A percentile compares a stretch with the other conserved stretches of the same genome.
These are phyloP conservation scores for Leptinotarsa undecemlineata DNA, from an alignment of 1,140 invertebrate species.

Conservation along the genomic window DNA sequence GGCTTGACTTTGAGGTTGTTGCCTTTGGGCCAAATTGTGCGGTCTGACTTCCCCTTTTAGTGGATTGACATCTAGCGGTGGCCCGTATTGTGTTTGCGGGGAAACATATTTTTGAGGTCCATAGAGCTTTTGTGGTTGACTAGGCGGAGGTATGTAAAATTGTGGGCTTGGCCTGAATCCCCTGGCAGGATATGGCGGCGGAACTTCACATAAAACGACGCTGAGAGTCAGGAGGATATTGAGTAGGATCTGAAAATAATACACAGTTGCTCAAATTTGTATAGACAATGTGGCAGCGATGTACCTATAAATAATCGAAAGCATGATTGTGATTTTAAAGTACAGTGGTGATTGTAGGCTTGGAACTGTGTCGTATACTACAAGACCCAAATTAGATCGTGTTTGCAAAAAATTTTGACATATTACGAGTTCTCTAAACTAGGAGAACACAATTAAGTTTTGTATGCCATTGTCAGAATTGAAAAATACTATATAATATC, in stretches of 20 bases:
- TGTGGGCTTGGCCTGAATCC: constrained; percentile 20
- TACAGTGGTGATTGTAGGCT: too few relatives aligned
- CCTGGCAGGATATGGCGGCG: constrained; percentile 13
- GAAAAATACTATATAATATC: too few relatives aligned
- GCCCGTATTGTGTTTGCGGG: constrained; percentile 19
- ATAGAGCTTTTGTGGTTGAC: neutral
- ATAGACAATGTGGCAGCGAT: neutral
- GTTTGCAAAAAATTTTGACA: too few relatives aligned
- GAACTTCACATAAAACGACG: constrained; percentile 16
- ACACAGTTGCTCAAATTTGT: neutral
- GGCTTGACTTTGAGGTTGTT: neutral
- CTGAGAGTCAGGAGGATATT: neutral
- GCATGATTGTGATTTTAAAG: too few relatives aligned
- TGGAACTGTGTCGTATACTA: too few relatives aligned
- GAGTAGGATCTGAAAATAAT: constrained; percentile 17
- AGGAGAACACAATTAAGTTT: too few relatives aligned
- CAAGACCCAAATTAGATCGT: too few relatives aligned
- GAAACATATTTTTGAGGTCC: neutral
- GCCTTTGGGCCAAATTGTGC: neutral
- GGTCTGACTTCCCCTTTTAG: neutral
- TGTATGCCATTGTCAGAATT: too few relatives aligned
- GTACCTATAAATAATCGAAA: too few relatives aligned
- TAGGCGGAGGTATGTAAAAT: neutral
- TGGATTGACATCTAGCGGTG: neutral
- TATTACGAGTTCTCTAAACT: too few relatives aligned